These are phyloP conservation scores for Calameuta idolon DNA, from an alignment of 2,888 invertebrate genomes.

Conservation along the genomic window DNA sequence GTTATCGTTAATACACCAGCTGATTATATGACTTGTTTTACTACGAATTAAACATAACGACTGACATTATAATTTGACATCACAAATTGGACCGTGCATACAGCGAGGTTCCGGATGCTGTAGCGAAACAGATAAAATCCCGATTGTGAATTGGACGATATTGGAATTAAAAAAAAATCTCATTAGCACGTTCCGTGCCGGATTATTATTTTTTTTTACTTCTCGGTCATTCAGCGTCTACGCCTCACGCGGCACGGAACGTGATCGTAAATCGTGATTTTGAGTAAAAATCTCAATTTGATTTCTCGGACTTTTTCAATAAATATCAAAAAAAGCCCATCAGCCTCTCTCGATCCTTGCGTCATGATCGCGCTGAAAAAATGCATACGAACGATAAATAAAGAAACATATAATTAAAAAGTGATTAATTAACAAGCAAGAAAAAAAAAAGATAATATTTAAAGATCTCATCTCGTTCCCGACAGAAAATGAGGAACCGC, in stretches of 20 bases:
- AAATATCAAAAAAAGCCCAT: neutral
- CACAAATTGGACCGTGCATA: neutral
- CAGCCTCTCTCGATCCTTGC: neutral
- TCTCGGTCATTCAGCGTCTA: no score
- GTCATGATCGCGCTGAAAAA: neutral
- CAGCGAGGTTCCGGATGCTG: neutral
- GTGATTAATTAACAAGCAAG: neutral
- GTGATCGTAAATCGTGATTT: neutral
- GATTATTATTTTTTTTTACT: no score
- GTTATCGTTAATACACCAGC: neutral
- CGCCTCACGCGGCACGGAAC: no score
- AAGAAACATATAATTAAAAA: neutral
- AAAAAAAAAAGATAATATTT: constrained; percentile 33
- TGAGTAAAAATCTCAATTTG: constrained; percentile 26
- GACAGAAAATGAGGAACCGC: constrained; percentile 67
- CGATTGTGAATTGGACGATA: neutral
- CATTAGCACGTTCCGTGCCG: neutral
- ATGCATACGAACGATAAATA: neutral
- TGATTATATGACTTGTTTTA: neutral
- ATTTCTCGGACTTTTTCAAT: constrained; percentile 21
- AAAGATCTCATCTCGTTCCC: constrained; percentile 60
- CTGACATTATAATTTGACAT: neutral
- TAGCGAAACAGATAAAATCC: neutral
- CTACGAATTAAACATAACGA: neutral
- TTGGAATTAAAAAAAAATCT: constrained; percentile 15